Conservation (phyloP, 2,797 vertebrate species). For the Sebastes variabilis region DNA sequence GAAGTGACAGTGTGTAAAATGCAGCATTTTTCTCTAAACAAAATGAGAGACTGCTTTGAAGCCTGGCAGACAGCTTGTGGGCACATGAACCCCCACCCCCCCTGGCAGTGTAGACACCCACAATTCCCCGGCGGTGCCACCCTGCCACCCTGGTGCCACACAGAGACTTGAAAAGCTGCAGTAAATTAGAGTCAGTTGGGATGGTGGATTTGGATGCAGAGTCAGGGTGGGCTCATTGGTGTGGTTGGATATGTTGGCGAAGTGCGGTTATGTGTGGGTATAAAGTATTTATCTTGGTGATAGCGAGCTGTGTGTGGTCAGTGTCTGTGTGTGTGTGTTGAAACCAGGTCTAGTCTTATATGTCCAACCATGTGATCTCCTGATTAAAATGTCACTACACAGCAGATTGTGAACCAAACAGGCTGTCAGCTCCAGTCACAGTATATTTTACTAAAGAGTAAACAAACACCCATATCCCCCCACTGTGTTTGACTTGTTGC, state of each 20-base stretch:
- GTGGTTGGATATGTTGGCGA: conserved; percentile 69
- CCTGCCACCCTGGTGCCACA: conserved; percentile 71
- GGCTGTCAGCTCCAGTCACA: conserved; percentile 43
- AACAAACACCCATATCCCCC: conserved; percentile 26
- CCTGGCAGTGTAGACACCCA: conserved; percentile 58
- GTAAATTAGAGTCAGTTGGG: conserved; percentile 62
- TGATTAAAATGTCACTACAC: conserved; percentile 63
- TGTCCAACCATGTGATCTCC: conserved; percentile 52
- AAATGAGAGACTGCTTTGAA: conserved; percentile 58
- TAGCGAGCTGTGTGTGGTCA: conserved; percentile 34
- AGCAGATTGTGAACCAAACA: conserved; percentile 60
- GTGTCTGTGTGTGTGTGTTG: conserved; percentile 15
- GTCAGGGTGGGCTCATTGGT: conserved; percentile 75
- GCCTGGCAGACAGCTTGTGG: conserved; percentile 67
- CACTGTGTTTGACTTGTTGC: not conserved
- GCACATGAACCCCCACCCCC: conserved; percentile 40
- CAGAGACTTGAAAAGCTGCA: conserved; percentile 63
- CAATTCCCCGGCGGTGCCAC: conserved; percentile 67
- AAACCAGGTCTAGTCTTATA: conserved; percentile 52
- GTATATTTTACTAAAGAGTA: conserved; percentile 45
- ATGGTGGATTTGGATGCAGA: conserved; percentile 64
- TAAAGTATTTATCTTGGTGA: conserved; percentile 72
- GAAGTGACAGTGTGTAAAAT: conserved; percentile 53
- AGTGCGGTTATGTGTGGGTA: conserved; percentile 69
- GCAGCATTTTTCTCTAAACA: conserved; percentile 44